These are phyloP conservation scores for Stratiomys singularior DNA, from an alignment of 2,888 invertebrate species.

Conservation along the genomic window DNA sequence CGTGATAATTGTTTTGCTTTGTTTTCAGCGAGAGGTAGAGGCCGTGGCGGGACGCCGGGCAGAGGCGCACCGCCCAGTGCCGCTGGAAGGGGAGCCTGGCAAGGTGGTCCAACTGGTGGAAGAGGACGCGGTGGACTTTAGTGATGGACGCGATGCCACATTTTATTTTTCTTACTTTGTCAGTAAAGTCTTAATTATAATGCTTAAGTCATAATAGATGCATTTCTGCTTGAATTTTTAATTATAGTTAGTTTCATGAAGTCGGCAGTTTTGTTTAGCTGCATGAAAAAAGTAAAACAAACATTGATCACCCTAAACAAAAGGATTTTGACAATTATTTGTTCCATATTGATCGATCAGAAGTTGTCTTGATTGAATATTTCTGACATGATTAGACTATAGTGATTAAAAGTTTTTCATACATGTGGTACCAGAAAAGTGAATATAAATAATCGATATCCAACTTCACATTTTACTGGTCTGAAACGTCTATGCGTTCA, in stretches of 20 bases:
- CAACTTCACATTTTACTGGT: too few species aligned
- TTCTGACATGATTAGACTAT: too few species aligned
- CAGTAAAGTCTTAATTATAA: slow-evolving; percentile 9
- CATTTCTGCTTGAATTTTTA: background rate
- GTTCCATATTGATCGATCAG: too few species aligned
- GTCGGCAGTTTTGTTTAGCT: background rate
- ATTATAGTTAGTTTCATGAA: background rate
- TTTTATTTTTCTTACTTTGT: background rate
- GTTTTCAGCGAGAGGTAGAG: slow-evolving; percentile 70
- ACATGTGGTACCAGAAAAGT: too few species aligned
- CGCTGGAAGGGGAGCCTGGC: slow-evolving; percentile 72
- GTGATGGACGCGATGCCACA: slow-evolving; percentile 43
- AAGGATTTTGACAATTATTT: too few species aligned
- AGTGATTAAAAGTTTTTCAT: too few species aligned
- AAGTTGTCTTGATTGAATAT: too few species aligned
- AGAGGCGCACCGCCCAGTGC: slow-evolving; percentile 64
- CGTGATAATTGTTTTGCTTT: background rate
- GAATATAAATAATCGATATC: too few species aligned
- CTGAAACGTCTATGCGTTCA: too few species aligned
- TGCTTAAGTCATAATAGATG: background rate
- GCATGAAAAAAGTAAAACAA: too few species aligned
- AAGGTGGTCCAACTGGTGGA: slow-evolving; percentile 71
- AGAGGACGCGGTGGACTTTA: slow-evolving; percentile 66
- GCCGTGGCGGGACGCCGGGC: slow-evolving; percentile 69
- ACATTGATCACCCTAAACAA: too few species aligned